phyloP scores from a whole-genome alignment of 2,888 invertebrate species.

The Cheilosia grossa region DNA sequence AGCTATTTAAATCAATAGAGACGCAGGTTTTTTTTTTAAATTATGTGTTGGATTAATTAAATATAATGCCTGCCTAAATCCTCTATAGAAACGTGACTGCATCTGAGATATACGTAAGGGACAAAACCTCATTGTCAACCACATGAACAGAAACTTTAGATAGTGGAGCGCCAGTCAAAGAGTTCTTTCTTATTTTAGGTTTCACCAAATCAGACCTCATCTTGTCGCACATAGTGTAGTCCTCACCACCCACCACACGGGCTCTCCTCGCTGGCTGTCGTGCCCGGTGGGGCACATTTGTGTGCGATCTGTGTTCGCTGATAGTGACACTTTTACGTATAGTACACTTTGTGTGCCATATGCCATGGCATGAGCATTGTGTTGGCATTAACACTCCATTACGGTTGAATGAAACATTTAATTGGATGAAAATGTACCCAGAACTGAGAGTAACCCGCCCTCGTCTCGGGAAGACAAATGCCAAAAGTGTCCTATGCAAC shows the following conservation, averaged over 20 bases:
- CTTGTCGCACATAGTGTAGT: conserved; percentile 47
- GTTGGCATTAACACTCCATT: conserved; percentile 70
- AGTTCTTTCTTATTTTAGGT: neutral
- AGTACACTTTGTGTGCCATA: conserved; percentile 43
- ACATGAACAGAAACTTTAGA: too few species aligned
- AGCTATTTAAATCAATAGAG: too few species aligned
- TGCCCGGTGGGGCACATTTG: conserved; percentile 47
- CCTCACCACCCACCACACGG: conserved; percentile 45
- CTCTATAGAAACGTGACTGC: too few species aligned
- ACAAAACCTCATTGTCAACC: too few species aligned
- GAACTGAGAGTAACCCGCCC: conserved; percentile 1
- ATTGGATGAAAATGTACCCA: conserved; percentile 62
- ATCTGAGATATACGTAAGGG: too few species aligned
- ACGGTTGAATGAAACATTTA: conserved; percentile 71
- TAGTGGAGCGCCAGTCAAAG: neutral
- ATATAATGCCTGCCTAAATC: too few species aligned
- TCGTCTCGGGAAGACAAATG: conserved; percentile 39
- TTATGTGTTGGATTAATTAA: too few species aligned
- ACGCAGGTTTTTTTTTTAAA: too few species aligned
- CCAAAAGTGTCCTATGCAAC: conserved; percentile 36
- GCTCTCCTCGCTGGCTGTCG: conserved; percentile 23
- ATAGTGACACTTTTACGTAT: conserved; percentile 35
- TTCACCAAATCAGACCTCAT: neutral
- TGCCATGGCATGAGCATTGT: conserved; percentile 65
- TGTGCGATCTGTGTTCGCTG: conserved; percentile 43